Evolutionary conservation across 2,797 vertebrate genomes (phyloP).

Genomic region (Champsocephalus esox): DNA sequence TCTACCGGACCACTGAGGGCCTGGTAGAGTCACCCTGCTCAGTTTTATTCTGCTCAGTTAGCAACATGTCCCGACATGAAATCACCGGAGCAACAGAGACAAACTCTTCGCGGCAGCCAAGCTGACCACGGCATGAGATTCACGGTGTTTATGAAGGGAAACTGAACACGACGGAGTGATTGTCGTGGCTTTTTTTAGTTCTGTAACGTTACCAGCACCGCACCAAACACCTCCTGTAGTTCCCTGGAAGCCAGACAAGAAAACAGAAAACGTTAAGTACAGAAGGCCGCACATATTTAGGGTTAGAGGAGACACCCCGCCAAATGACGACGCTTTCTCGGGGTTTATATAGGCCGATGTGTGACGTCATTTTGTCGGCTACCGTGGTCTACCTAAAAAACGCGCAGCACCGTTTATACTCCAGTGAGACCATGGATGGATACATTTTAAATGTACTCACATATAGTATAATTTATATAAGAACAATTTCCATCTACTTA

Average conservation of each 20-base stretch:
- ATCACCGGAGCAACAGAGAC: slow-evolving; percentile 76
- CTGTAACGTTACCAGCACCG: neutral
- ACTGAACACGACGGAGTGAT: slow-evolving; percentile 71
- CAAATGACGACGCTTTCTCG: rapidly evolving
- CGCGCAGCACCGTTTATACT: slow-evolving; percentile 24
- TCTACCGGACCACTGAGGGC: slow-evolving; percentile 39
- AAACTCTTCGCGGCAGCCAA: slow-evolving; percentile 81
- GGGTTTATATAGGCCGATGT: slow-evolving; percentile 45
- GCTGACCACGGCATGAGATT: slow-evolving; percentile 69
- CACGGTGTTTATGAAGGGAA: slow-evolving; percentile 54
- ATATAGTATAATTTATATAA: too few species aligned
- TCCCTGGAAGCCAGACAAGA: slow-evolving; percentile 72
- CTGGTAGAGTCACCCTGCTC: slow-evolving; percentile 62
- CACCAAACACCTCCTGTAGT: slow-evolving; percentile 57
- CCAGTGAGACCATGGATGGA: neutral
- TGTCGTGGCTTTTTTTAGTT: slow-evolving; percentile 66
- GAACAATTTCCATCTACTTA: too few species aligned
- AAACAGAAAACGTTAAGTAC: slow-evolving; percentile 73
- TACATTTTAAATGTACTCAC: too few species aligned
- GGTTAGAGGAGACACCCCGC: slow-evolving; percentile 77
- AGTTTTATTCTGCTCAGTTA: slow-evolving; percentile 75
- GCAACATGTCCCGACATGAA: slow-evolving; percentile 22
- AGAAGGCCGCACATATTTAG: slow-evolving; percentile 20
- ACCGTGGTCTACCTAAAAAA: slow-evolving; percentile 13
- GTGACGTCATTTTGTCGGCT: slow-evolving; percentile 59